These are phyloP conservation scores for Notolepis coatsorum DNA, from an alignment of 2,797 vertebrate genomes.

Conservation along the genomic window DNA sequence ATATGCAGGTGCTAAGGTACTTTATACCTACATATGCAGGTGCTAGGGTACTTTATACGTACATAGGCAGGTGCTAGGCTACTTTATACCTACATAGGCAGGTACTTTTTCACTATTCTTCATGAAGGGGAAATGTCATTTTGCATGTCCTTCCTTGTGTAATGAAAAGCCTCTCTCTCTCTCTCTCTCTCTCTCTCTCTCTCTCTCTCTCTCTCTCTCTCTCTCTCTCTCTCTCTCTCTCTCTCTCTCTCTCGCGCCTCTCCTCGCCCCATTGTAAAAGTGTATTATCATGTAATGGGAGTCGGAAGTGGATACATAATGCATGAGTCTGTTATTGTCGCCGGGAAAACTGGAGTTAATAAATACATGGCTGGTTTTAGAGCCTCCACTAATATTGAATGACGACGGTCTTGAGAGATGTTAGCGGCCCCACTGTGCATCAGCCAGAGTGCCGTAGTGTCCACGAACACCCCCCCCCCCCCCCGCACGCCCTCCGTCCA, in stretches of 20 bases:
- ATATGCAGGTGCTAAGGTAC: too few species aligned
- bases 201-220: not conserved
- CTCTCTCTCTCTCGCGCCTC: too few species aligned
- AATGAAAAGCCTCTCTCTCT: not conserved
- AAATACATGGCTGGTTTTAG: conserved; percentile 42
- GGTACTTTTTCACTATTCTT: not conserved
- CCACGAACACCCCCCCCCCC: too few species aligned
- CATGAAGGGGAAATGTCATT: conserved; percentile 9
- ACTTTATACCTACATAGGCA: not conserved
- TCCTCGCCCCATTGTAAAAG: too few species aligned
- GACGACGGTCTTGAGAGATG: conserved; percentile 31
- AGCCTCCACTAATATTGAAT: conserved; percentile 46
- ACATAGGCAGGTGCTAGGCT: too few species aligned
- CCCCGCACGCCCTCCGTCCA: conserved; percentile 1
- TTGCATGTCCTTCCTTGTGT: conserved; percentile 5
- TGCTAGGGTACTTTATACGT: too few species aligned
- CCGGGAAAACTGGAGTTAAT: conserved; percentile 42
- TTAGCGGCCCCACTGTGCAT: conserved; percentile 9
- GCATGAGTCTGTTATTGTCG: conserved; percentile 49
- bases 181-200: too few species aligned
- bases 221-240: too few species aligned
- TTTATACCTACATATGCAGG: too few species aligned
- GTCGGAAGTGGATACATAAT: conserved; percentile 49
- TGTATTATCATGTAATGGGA: conserved; percentile 30
- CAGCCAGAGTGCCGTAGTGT: too few species aligned